Percentiles rank a stretch among this genome's conserved stretches.
Conservation (phyloP, 1,140 invertebrate species). For the Eupeodes corollae region DNA sequence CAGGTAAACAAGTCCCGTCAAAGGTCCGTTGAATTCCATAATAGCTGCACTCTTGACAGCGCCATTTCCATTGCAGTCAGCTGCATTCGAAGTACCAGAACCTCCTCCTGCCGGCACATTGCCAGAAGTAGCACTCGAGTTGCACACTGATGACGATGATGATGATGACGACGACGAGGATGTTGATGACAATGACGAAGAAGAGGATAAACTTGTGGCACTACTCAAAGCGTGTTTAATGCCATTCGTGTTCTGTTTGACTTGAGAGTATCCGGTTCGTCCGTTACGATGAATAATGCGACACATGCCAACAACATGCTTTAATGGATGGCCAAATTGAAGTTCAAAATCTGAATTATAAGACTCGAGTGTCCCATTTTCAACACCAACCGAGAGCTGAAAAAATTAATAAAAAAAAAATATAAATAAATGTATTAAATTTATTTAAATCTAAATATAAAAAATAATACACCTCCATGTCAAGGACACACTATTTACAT, state of each 20-base stretch:
- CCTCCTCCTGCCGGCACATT: constrained; percentile 7
- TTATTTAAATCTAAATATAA: not conserved
- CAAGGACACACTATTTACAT: not conserved
- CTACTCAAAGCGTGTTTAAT: constrained; percentile 1
- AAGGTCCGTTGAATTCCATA: constrained; percentile 35
- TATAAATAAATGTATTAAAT: not conserved
- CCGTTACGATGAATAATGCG: constrained; percentile 21
- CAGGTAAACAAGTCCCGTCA: constrained; percentile 44
- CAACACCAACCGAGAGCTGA: constrained; percentile 51
- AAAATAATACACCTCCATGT: too few relatives aligned
- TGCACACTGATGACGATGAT: not conserved
- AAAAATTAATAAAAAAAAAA: constrained; percentile 20
- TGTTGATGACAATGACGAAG: not conserved
- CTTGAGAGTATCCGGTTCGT: constrained; percentile 22
- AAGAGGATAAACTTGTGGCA: constrained; percentile 9
- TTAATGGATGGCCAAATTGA: constrained; percentile 48
- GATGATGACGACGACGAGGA: not conserved
- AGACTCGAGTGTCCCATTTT: constrained; percentile 48
- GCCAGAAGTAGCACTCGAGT: not conserved
- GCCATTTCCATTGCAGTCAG: constrained; percentile 12
- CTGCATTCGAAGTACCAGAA: constrained; percentile 7
- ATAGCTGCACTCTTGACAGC: constrained; percentile 19
- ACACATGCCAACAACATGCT: constrained; percentile 44
- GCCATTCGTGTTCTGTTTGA: constrained; percentile 9
- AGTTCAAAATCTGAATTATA: constrained; percentile 53